Percentiles rank a stretch among this genome's conserved stretches.
phyloP scores from a whole-genome alignment of 2,113 vertebrate species.

The Oreochromis spilurus region DNA sequence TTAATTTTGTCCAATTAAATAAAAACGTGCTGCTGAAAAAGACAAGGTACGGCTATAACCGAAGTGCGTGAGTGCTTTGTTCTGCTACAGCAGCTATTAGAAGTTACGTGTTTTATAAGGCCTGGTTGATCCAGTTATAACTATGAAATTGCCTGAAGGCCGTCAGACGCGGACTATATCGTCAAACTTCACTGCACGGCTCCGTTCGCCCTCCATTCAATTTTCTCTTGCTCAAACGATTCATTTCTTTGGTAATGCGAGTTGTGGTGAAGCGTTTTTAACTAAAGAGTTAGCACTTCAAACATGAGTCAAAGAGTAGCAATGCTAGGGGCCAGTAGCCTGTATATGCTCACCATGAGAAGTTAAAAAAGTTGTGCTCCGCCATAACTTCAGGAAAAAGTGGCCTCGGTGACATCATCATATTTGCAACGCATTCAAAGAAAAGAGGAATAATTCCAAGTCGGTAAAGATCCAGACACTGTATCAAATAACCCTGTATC shows the following conservation, averaged over 20 bases:
- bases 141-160: constrained; percentile 30
- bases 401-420: constrained; percentile 77
- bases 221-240: neutral
- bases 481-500: neutral
- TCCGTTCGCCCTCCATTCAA: constrained; percentile 13
- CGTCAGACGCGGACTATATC: constrained; percentile 6
- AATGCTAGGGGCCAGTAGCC: neutral
- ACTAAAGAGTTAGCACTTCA: neutral
- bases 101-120: constrained; percentile 1
- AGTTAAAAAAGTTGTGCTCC: constrained; percentile 69
- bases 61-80: neutral
- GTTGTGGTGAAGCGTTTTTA: neutral
- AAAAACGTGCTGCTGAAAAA: neutral
- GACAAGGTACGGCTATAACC: neutral
- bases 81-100: neutral
- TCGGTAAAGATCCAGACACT: neutral
- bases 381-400: constrained; percentile 78
- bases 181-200: constrained; percentile 10
- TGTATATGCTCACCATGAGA: constrained; percentile 71
- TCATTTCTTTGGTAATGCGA: neutral
- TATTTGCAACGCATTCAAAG: constrained; percentile 66
- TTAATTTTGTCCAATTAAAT: neutral
- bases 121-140: constrained; percentile 6
- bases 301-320: neutral
- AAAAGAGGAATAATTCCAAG: constrained; percentile 7